Evolutionary conservation across 2,888 invertebrate species (phyloP).

Genomic region (Axea sp.): DNA sequence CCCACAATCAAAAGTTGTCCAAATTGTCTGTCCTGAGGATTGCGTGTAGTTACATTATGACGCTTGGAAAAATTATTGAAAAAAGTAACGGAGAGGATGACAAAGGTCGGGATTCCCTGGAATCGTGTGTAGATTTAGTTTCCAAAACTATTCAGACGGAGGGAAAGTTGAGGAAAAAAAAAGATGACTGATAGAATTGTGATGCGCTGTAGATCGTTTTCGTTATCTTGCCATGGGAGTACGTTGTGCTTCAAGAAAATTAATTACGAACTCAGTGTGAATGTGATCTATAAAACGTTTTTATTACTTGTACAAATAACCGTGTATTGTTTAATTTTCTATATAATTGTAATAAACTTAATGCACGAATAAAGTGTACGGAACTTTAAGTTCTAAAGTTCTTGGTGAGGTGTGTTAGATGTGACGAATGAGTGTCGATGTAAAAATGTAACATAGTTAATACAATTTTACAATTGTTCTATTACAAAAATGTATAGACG

Average conservation of each 20-base stretch:
- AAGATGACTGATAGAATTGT: constrained; percentile 82
- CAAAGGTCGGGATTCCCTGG: constrained; percentile 82
- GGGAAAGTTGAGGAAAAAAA: constrained; percentile 92
- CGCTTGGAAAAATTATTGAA: constrained; percentile 87
- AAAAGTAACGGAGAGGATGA: constrained; percentile 82
- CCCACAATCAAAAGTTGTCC: constrained; percentile 95
- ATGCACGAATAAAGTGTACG: neutral
- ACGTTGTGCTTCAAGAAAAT: neutral
- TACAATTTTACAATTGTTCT: neutral
- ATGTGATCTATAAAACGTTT: constrained; percentile 12
- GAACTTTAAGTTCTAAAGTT: too few relatives aligned
- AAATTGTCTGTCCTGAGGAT: constrained; percentile 95
- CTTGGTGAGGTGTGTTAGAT: neutral
- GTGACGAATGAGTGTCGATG: neutral
- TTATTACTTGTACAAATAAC: constrained; percentile 1
- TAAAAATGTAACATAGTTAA: neutral
- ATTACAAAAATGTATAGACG: neutral
- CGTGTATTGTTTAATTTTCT: neutral
- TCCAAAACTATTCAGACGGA: constrained; percentile 95
- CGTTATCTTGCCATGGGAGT: constrained; percentile 42
- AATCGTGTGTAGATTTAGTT: constrained; percentile 91
- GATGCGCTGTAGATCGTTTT: constrained; percentile 13
- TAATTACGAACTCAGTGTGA: constrained; percentile 8
- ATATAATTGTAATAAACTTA: neutral
- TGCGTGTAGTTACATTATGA: constrained; percentile 95